These are phyloP conservation scores for Fragum whitleyi DNA, from an alignment of 2,888 invertebrate genomes.

Conservation along the genomic window DNA sequence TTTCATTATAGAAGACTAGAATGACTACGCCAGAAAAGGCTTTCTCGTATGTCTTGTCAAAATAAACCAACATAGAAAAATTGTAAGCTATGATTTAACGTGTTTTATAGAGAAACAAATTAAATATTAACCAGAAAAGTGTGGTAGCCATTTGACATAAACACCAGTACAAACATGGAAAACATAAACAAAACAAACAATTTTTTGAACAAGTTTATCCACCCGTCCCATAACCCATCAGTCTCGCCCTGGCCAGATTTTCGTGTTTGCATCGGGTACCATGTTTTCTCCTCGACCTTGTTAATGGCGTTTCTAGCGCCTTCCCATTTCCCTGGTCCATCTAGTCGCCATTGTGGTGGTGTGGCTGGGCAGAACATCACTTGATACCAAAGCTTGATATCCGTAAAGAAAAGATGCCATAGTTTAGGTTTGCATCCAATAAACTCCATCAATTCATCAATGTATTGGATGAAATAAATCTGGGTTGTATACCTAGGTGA, in stretches of 20 bases:
- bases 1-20: too few species aligned
- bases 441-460: constrained; percentile 60
- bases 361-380: constrained; percentile 65
- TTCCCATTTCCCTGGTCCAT: constrained; percentile 70
- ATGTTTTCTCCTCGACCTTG: constrained; percentile 63
- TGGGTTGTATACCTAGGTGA: constrained; percentile 69
- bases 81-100: too few species aligned
- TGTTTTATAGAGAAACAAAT: too few species aligned
- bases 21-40: too few species aligned
- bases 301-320: constrained; percentile 65
- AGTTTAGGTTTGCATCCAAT: constrained; percentile 69
- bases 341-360: constrained; percentile 70
- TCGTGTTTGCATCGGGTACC: constrained; percentile 69
- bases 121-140: constrained; percentile 47
- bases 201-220: constrained; percentile 62
- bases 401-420: constrained; percentile 65
- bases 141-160: constrained; percentile 62
- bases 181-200: constrained; percentile 40
- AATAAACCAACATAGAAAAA: too few species aligned
- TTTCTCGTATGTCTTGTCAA: too few species aligned
- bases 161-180: constrained; percentile 39
- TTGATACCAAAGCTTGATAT: constrained; percentile 64
- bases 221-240: constrained; percentile 70
- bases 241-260: constrained; percentile 63
- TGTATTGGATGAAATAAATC: constrained; percentile 71